Percentiles rank a stretch among this genome's conserved stretches.
phyloP scores from a whole-genome alignment of 2,888 invertebrate genomes.

The Exephanes ischioxanthus region DNA sequence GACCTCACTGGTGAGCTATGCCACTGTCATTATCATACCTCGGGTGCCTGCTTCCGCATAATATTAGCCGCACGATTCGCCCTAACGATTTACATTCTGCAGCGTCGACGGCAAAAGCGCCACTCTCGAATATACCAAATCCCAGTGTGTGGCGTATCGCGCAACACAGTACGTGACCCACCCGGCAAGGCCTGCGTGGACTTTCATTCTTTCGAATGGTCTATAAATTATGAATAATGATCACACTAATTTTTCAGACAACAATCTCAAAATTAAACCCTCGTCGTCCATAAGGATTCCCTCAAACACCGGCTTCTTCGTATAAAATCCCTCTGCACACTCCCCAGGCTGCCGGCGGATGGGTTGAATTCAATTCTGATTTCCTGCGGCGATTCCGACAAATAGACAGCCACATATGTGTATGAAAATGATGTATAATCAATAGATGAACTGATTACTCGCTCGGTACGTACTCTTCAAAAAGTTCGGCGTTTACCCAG shows the following conservation, averaged over 20 bases:
- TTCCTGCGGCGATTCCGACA: not conserved
- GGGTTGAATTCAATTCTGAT: no score
- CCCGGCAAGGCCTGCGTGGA: not conserved
- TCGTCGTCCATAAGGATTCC: not conserved
- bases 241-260: constrained; percentile 6
- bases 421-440: not conserved
- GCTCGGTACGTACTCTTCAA: not conserved
- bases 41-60: constrained; percentile 77
- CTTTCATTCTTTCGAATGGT: not conserved
- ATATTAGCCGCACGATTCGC: constrained; percentile 75
- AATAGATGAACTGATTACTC: not conserved
- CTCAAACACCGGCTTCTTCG: not conserved
- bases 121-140: not conserved
- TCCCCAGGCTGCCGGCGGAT: not conserved
- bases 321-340: not conserved
- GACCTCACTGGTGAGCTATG: constrained; percentile 71
- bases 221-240: not conserved
- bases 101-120: constrained; percentile 63
- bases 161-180: constrained; percentile 18
- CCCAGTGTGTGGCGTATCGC: constrained; percentile 19
- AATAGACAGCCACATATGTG: not conserved
- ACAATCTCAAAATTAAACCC: not conserved
- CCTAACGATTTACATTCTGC: constrained; percentile 75
- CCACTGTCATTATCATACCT: constrained; percentile 76
- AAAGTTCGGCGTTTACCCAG: not conserved